Evolutionary conservation across 2,888 invertebrate genomes (phyloP), one percentile per base, ranked within the genome.

Genomic region (Shargacucullia verbasci): DNA sequence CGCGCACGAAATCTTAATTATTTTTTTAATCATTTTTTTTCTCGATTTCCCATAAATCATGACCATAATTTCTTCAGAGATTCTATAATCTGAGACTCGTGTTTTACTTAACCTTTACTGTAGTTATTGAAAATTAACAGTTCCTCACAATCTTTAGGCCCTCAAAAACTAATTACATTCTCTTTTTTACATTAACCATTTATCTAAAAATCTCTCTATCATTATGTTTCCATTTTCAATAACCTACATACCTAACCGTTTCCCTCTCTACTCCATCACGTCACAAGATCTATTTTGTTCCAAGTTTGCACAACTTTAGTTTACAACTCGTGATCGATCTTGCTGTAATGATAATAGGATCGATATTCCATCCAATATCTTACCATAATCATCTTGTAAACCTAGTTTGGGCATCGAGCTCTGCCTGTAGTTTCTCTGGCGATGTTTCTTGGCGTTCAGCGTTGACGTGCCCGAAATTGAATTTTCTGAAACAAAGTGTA

Each of bases 351-450:
- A 44, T 56, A 60, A 57, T 58, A 38, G 31, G 47, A 59, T 73
- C 35, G 58, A 67, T 67, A 53, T 53, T 45, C 50, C 57, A 46
- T 59, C 50, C 62, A 54, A 49, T 62, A 59, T 62, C 88, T 87
- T 83, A 93, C 93, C 93, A 63, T 92, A 93, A 73, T 94, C 94
- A 63, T 94, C 92, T 70, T 89, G 90, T 74, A 87, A 80, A 69
- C 92, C 91, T 77, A 93, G 84, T 85, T 94, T 94, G n/a, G 94
- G 94, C 90, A 94, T 89, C 11, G 94, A 94, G 61, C 94, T 94
- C 78, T 94, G 94, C 61, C 94, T 88, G 75, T 90, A 93, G 78
- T 92, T 93, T 60, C 94, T 87, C 74, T 90, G 92, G 13, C 92
- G 83, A 54, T 89, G 88, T 73, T 93, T 93, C 83, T 93, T 94